Conservation (phyloP, 2,797 vertebrate species). For the Eptatretus atami region DNA sequence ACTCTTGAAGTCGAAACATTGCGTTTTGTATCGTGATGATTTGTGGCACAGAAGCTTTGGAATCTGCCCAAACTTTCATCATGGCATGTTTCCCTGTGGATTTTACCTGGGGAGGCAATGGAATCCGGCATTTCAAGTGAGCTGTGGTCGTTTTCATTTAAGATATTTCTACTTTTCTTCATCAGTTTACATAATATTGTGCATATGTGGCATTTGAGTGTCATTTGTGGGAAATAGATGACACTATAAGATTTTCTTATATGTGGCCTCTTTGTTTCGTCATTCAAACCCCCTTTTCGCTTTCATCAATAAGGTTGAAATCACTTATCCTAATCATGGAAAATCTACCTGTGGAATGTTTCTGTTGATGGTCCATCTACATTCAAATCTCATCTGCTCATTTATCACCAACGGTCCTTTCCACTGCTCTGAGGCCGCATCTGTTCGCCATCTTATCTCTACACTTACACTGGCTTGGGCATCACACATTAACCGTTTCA, state of each 20-base stretch:
- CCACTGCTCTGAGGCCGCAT: no score
- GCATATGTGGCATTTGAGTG: no score
- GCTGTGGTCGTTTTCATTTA: slow-evolving; percentile 4
- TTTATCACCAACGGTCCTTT: no score
- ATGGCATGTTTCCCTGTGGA: slow-evolving; percentile 39
- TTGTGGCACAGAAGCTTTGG: slow-evolving; percentile 44
- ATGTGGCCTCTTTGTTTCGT: no score
- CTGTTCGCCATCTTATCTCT: no score
- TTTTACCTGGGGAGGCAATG: slow-evolving; percentile 69
- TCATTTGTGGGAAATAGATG: no score
- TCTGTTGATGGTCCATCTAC: slow-evolving; percentile 36
- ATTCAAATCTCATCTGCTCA: slow-evolving; percentile 22
- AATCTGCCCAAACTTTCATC: slow-evolving; percentile 14
- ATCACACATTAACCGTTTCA: slow-evolving; percentile 52
- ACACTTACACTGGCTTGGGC: slow-evolving; percentile 24
- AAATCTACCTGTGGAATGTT: slow-evolving; percentile 62
- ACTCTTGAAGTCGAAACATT: slow-evolving; percentile 41
- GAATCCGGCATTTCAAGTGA: slow-evolving; percentile 57
- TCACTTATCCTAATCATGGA: slow-evolving; percentile 20
- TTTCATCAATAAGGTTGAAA: no score
- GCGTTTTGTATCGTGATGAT: slow-evolving; percentile 42
- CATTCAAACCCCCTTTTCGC: no score
- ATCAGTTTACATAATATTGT: no score
- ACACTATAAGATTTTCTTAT: no score
- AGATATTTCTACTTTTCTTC: no score